phyloP scores from a whole-genome alignment of 2,888 invertebrate genomes.

The Deilephila elpenor region DNA sequence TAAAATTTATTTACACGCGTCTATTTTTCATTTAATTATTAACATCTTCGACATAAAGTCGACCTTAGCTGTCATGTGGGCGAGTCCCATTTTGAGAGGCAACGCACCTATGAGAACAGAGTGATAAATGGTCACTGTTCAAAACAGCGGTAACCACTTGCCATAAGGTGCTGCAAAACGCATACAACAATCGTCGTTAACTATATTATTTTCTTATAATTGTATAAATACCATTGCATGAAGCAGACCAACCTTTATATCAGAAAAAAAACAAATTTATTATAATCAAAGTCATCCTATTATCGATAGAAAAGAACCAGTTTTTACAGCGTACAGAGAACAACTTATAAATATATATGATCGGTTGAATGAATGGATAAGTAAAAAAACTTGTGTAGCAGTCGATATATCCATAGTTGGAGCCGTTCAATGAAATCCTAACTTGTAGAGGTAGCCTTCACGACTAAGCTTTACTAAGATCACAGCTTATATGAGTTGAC shows the following conservation, averaged over 20 bases:
- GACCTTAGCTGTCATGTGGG: too few species aligned
- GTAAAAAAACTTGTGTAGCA: conserved; percentile 30
- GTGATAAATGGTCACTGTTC: too few species aligned
- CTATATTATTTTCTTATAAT: too few species aligned
- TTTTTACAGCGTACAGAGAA: not conserved
- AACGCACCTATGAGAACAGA: too few species aligned
- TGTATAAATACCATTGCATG: too few species aligned
- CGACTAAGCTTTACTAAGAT: not conserved
- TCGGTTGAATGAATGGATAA: conserved; percentile 18
- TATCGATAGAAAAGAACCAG: conserved; percentile 7
- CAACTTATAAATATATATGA: conserved; percentile 8
- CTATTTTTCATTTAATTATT: too few species aligned
- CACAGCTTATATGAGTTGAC: not conserved
- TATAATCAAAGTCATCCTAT: not conserved
- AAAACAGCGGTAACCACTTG: too few species aligned
- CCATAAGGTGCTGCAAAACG: too few species aligned
- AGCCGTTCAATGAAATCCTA: conserved; percentile 30
- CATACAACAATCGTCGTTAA: too few species aligned
- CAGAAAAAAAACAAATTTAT: not conserved
- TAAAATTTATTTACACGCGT: too few species aligned
- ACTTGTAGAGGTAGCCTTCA: conserved; percentile 13
- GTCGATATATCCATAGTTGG: conserved; percentile 29
- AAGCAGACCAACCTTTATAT: not conserved
- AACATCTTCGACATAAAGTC: too few species aligned
- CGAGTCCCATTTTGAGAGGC: too few species aligned